These are phyloP conservation scores for Alfaro cultratus DNA, from an alignment of 2,797 vertebrate genomes.

Conservation along the genomic window DNA sequence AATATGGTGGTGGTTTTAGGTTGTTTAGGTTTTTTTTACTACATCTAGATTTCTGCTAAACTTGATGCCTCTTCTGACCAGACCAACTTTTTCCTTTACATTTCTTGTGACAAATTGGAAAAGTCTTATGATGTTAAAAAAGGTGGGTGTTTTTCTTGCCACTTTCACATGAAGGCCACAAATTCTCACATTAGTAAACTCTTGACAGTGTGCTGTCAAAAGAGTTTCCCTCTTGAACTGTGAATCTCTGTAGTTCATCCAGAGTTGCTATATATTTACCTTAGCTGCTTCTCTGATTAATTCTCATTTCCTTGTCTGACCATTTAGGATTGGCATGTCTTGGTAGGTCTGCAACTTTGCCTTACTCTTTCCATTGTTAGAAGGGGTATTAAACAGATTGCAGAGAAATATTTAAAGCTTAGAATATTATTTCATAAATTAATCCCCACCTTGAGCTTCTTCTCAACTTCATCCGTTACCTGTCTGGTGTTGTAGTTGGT, in stretches of 20 bases:
- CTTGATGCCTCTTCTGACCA: neutral
- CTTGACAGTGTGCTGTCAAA: neutral
- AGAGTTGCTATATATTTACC: neutral
- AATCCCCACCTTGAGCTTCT: neutral
- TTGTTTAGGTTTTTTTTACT: neutral
- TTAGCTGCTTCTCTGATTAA: neutral
- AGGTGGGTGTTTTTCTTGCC: neutral
- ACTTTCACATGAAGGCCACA: neutral
- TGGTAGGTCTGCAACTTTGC: neutral
- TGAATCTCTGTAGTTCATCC: neutral
- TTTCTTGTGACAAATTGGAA: neutral
- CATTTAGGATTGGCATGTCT: neutral
- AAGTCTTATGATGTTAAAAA: neutral
- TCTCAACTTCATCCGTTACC: neutral
- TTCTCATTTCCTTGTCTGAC: neutral
- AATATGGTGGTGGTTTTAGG: neutral
- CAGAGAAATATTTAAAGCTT: neutral
- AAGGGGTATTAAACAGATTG: neutral
- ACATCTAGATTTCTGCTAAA: neutral
- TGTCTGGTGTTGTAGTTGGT: neutral
- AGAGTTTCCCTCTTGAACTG: neutral
- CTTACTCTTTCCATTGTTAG: neutral
- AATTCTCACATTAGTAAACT: too few species aligned
- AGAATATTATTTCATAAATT: neutral
- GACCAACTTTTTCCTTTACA: neutral